Evolutionary conservation across 2,113 vertebrate genomes (phyloP), one percentile per base, ranked within the genome.

Genomic region (Phodopus roborovskii): DNA sequence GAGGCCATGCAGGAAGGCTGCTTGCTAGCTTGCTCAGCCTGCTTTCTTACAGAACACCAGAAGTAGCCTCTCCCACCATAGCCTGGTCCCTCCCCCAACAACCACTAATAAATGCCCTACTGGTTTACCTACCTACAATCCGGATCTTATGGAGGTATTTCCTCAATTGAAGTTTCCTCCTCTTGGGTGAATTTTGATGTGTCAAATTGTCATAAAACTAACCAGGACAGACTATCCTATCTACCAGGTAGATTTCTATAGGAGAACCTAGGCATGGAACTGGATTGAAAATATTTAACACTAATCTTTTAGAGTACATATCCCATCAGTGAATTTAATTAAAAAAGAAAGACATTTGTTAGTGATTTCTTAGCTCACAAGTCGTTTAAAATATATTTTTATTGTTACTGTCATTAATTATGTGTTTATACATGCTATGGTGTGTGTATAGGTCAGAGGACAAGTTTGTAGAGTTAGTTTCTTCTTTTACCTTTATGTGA

Each of bases 341-440:
- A 53, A 10, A 60, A 42, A 70, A 60, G 2, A 62, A 73, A 83
- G 81, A 62, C 13, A 83, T 89, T 90, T 87, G 20, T 16, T 60
- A 20, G 9, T 68, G 53, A 95, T 74, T 86, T 94, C 60, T 88
- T n/a, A 94, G n/a, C 24, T 16, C 3, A 45, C 39, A 86, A 96
- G 84, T 33, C 42, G 45, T 84, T 66, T 20, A 84, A 64, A 84
- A 30, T 42, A 28, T 42, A 19, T 50, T 42, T 28, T 42, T 62
- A n/a, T 56, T 12, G 33, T 20, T 79, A 53, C 6, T 28, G 16
- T 16, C 56, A 56, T 39, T 82, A 39, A 24, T 62, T 26, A 28
- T 62, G 58, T 77, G 24, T 48, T 28, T 84, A 28, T 64, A 20
- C 26, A 62, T 81, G 50, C 30, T 53, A 0, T 19, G 16, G 48